Base-by-base conservation (phyloP, 2,888 invertebrate genomes). In the Xanthostigma xanthostigma region DNA sequence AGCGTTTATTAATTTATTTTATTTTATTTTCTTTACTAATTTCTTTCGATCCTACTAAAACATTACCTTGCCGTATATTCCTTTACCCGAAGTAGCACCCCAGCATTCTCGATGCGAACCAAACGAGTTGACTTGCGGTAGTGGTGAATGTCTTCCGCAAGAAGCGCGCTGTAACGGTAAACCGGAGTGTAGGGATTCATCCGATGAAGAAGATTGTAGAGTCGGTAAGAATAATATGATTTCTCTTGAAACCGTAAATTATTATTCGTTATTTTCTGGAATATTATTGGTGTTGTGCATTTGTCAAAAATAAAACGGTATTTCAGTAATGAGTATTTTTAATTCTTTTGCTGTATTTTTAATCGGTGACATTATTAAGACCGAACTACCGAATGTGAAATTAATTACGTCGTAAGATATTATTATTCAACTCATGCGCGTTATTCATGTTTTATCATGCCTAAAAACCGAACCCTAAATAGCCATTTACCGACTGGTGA, bases 131-230 rank as follows among this genome's bases (percentile, higher is more conserved):
- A 71, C 70, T 53, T 84, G 83, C 61, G 79, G 80, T 60, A 64
- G 75, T 9, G 66, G 65, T 11, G 68, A 72, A 44, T 84, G 83
- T 62, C 69, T 79, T 53, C 69, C 74, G 13, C 60, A 68, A 12
- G 60, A 60, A 8, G 64, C 71, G 54, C 67, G 68, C 12, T 83
- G 86, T 60, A 75, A 86, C 63, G 74, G 76, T 35, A 52, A 53
- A 2, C 49, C 55, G 9, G 77, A 85, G 52, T 85, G 84, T 57
- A 57, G 65, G 9, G 87, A 87, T 58, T 72, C 73, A 12, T 73
- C 76, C 3, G 87, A 87, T 58, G 85, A 86, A 62, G 62, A 65
- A 4, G 71, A 72, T 57, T 87, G 87, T 43, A 27, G 6, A 27
- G 27, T 27, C 6, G 27, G 27, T 27, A 27, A 27, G 27, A 27